Base-by-base conservation (phyloP, 2,113 vertebrate genomes). In the Prochilodus magdalenae region DNA sequence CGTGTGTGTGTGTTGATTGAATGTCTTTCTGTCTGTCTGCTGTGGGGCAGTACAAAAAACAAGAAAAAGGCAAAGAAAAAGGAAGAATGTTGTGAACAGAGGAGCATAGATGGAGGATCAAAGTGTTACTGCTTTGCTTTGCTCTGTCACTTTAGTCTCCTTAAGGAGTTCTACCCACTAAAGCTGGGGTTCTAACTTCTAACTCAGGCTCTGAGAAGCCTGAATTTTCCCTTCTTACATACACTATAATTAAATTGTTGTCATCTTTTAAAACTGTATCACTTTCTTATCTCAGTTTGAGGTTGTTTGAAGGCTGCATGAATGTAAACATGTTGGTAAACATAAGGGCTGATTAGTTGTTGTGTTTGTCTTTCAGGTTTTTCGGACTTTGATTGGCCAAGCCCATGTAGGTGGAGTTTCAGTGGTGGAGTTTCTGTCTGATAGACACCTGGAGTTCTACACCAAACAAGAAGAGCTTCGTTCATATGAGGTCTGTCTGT, bases 381-480 rank as follows among this genome's bases (percentile, higher is more conserved):
- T 87, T 74, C 77, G 40, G 40, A 69, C 86, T 76, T 47, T 87
- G 62, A 74, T 81, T 80, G 86, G 86, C 10, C 77, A 87, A 70
- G 55, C 53, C 8, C 66, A 15, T 49, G 26, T 87, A 33, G 83
- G 63, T 22, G 77, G 73, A 13, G 53, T 81, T 29, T 49, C 77
- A 20, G 86, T 87, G 74, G 80, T 87, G 73, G 86, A 87, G 86
- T 87, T 85, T 27, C 59, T 85, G 11, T 83, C 74, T 71, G 86
- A 87, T 53, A 77, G 86, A 78, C 67, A 85, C 74, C 74, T 85
- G 77, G 86, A 83, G 62, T 87, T 87, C 55, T 85, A 83, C 86
- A 80, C 77, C 5, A 60, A 83, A 3, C 49, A 59, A 67, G 80
- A 85, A 75, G 70, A 83, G 20, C 77, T 85, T 60, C 69, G 59